Evolutionary conservation across 2,797 vertebrate species (phyloP).

Genomic region (Mus spretus): DNA sequence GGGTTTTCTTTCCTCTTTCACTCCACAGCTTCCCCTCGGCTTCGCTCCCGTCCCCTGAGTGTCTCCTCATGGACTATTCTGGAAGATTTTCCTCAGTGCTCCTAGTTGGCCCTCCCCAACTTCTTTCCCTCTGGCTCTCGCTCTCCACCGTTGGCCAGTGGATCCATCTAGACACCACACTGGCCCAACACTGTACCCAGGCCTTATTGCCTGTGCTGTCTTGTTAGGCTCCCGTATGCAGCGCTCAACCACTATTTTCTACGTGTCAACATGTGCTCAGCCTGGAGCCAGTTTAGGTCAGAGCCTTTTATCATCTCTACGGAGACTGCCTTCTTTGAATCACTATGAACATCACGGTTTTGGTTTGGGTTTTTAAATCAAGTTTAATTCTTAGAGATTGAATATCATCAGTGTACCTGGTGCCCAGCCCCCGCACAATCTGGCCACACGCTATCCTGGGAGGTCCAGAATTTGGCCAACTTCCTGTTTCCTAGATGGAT

Average conservation of each 20-base stretch:
- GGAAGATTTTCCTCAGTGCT: neutral
- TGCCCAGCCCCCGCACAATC: neutral
- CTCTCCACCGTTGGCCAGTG: neutral
- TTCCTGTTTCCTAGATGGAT: neutral
- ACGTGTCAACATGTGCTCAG: slow-evolving; percentile 10
- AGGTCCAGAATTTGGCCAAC: neutral
- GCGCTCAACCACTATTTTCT: neutral
- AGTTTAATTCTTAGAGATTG: slow-evolving; percentile 45
- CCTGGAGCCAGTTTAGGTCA: slow-evolving; percentile 35
- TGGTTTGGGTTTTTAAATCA: neutral
- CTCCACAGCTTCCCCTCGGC: neutral
- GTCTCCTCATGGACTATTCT: neutral
- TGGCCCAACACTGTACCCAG: neutral
- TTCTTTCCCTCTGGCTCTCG: neutral
- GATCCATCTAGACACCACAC: neutral
- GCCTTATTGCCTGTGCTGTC: neutral
- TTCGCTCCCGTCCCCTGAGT: neutral
- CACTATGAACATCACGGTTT: neutral
- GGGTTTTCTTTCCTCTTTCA: neutral
- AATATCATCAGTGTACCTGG: neutral
- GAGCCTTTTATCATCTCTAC: slow-evolving; percentile 59
- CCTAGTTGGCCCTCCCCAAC: neutral
- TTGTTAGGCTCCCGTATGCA: neutral
- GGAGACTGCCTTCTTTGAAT: slow-evolving; percentile 42
- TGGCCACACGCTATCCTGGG: neutral